Evolutionary conservation across 1,140 invertebrate genomes (phyloP), one percentile per base, ranked within the genome.

Genomic region (Diplogasteroides magnus): DNA sequence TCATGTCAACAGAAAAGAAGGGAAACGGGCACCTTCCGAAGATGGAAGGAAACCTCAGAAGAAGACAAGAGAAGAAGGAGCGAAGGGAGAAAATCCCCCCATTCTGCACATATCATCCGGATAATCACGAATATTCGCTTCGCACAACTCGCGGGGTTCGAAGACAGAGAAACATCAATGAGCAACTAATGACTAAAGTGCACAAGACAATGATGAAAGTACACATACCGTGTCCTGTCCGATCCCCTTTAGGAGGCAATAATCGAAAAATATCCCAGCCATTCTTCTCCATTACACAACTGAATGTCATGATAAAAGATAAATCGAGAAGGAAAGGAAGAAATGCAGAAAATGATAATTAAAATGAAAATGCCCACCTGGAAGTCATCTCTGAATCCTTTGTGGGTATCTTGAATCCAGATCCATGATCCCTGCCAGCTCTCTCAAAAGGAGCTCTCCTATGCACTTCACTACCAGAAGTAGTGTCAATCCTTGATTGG

Each of bases 251-350:
- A 19, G 77, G 76, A 19, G 78, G 78, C 23, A 80, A 55, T 31
- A 79, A 63, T 58, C 78, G 67, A 61, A 79, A 79, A 26, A 79
- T 79, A 61, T 79, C 78, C 78, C 78, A 79, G 61, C 74, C 74
- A 37, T 73, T 76, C 68, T 71, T 73, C 48, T 77, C 75, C 15
- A 64, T 71, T 23, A 72, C 74, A 19, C 69, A 69, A 61, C 74
- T 75, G 64, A 74, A 74, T 74, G 15, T n/a, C n/a, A n/a, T n/a
- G n/a, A n/a, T n/a, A n/a, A n/a, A n/a, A n/a, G n/a, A n/a, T n/a
- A n/a, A n/a, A n/a, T n/a, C n/a, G n/a, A n/a, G n/a, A n/a, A n/a
- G n/a, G n/a, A n/a, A n/a, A n/a, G n/a, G n/a, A n/a, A n/a, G n/a
- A n/a, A n/a, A n/a, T n/a, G n/a, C n/a, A n/a, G n/a, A n/a, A n/a